Base-by-base conservation (phyloP, 1,140 invertebrate genomes). In the Antheraea pernyi region DNA sequence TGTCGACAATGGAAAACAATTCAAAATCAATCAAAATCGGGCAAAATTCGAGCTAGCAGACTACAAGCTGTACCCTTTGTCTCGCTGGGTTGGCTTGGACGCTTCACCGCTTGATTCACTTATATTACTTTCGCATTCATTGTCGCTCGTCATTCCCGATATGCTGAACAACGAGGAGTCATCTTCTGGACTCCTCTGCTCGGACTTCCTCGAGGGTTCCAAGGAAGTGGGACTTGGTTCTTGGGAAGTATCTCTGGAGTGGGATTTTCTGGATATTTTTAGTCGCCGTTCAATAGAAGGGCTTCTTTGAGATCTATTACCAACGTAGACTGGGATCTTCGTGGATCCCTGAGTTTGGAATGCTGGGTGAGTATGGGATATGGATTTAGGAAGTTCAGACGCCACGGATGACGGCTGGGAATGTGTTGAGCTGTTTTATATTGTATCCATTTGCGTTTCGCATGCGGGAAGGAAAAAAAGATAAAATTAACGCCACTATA, bases 131-230 rank as follows among this genome's bases (percentile, higher is more conserved):
- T 92, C 90, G 77, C 84, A 91, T 84, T 92, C 88, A 90, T 91
- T 91, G 85, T 92, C 91, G 77, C 88, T 93, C 70, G 91, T 93
- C 84, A 93, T 93, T 85, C 91, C 91, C 65, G 92, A 93, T 83
- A 93, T 93, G 83, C 91, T 93, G 88, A 93, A 91, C 63, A 93
- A 82, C 67, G 92, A 93, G 75, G 92, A 93, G 80, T 93, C 92
- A 39, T 93, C 92, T 88, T 93, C 92, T 59, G 92, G 92, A 85
- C 89, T 92, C 76, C 92, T 85, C 80, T 92, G 92, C 71, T 92
- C 92, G 65, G 87, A 89, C 79, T 91, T 91, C 59, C 83, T 81
- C 62, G 81, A 82, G 30, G 87, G 89, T 71, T 87, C 85, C 73
- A 84, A 81, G 88, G 85, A 89, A 53, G 84, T 87, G 60, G 87